Evolutionary conservation across 2,113 vertebrate species (phyloP).

Genomic region (Narcine bancroftii): DNA sequence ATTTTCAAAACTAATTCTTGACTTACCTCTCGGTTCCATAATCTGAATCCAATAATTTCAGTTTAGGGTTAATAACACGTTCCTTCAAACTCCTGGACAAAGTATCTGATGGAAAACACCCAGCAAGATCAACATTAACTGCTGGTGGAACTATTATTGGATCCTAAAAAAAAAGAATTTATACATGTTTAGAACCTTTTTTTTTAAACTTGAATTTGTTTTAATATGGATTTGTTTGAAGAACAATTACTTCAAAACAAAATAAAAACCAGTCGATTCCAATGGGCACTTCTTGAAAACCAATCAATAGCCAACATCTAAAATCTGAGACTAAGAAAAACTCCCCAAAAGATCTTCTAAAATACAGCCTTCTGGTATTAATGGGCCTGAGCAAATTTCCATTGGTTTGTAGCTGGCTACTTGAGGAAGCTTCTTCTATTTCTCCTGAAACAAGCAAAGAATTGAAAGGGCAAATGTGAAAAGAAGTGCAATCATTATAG

Average conservation of each 20-base stretch:
- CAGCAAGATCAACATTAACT: background rate
- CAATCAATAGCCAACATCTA: background rate
- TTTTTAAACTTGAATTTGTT: background rate
- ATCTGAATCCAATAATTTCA: background rate
- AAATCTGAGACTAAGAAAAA: background rate
- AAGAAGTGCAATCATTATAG: background rate
- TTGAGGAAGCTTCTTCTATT: background rate
- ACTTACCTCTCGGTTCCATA: background rate
- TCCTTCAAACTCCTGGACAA: background rate
- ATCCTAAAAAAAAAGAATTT: background rate
- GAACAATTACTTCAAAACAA: background rate
- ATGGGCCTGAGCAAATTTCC: background rate
- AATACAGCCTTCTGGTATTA: background rate
- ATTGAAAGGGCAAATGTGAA: background rate
- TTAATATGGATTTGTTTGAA: background rate
- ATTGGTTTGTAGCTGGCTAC: background rate
- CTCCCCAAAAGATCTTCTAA: background rate
- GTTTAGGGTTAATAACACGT: slow-evolving; percentile 4
- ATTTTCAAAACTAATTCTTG: background rate
- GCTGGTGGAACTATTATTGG: background rate
- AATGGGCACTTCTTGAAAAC: background rate
- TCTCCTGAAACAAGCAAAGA: background rate
- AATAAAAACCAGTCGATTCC: background rate
- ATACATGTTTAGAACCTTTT: background rate
- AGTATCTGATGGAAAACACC: background rate